Percentiles rank a stretch among this genome's conserved stretches.
phyloP scores from a whole-genome alignment of 2,113 vertebrate genomes.

The Plecotus auritus region DNA sequence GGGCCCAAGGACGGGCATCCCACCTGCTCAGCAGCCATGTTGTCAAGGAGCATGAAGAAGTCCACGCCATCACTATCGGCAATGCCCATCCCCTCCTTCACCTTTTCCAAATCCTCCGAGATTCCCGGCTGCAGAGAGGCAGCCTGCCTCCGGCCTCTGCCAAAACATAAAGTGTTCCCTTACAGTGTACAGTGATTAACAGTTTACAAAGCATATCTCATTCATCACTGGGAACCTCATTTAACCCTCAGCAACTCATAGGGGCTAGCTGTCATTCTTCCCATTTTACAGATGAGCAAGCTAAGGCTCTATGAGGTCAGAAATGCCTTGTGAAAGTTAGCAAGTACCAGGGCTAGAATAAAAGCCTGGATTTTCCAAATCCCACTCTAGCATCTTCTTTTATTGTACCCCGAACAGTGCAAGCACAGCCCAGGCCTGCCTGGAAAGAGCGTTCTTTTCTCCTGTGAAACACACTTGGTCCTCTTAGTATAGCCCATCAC shows the following conservation, averaged over 20 bases:
- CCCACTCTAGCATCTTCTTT: background rate
- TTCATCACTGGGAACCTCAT: background rate
- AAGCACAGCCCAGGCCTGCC: background rate
- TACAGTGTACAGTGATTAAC: background rate
- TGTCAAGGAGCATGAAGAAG: slow-evolving; percentile 92
- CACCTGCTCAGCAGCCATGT: slow-evolving; percentile 93
- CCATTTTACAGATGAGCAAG: background rate
- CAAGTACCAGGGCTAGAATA: background rate
- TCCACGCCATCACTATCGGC: slow-evolving; percentile 80
- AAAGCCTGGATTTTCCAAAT: slow-evolving; percentile 6
- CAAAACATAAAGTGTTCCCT: slow-evolving; percentile 24
- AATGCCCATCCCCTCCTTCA: slow-evolving; percentile 87
- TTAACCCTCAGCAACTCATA: background rate
- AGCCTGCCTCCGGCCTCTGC: slow-evolving; percentile 82
- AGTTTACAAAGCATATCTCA: background rate
- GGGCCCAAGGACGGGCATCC: background rate
- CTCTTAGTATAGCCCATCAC: background rate
- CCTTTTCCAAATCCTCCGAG: slow-evolving; percentile 87
- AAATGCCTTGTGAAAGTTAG: background rate
- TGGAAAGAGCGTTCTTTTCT: background rate
- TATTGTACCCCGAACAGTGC: background rate
- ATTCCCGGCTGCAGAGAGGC: slow-evolving; percentile 84
- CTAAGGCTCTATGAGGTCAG: background rate
- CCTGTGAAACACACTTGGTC: background rate
- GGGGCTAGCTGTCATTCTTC: background rate